These are phyloP conservation scores for Selenia dentaria DNA, from an alignment of 2,888 invertebrate genomes.

Conservation along the genomic window DNA sequence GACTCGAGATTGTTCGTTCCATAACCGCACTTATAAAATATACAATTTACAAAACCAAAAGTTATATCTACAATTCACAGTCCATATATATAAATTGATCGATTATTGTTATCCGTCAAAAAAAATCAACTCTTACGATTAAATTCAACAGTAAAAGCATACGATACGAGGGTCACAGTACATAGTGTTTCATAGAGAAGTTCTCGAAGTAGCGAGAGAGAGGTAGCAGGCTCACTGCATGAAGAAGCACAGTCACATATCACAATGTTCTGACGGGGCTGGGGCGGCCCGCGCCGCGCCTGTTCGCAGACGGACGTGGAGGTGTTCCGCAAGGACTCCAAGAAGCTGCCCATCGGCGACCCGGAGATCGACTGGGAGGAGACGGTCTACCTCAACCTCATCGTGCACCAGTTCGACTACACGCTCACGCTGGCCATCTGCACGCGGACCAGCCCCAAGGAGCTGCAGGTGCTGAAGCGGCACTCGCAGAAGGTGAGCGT, in stretches of 20 bases:
- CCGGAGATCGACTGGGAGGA: conserved; percentile 99
- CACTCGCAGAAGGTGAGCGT: conserved; percentile 91
- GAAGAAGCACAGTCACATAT: conserved; percentile 6
- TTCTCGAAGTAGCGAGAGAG: conserved; percentile 17
- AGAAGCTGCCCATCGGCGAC: conserved; percentile 98
- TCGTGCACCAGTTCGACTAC: conserved; percentile 99
- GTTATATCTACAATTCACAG: conserved; percentile 58
- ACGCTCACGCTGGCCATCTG: conserved; percentile 98
- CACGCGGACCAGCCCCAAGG: conserved; percentile 98
- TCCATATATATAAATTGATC: conserved; percentile 43
- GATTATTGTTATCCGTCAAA: conserved; percentile 62
- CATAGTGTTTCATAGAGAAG: conserved; percentile 13
- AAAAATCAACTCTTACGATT: conserved; percentile 56
- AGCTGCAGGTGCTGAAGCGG: conserved; percentile 96
- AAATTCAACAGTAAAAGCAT: conserved; percentile 71
- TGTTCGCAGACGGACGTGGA: conserved; percentile 94
- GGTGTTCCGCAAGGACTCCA: conserved; percentile 98
- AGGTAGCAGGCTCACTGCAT: conserved; percentile 20
- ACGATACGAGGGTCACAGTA: conserved; percentile 36
- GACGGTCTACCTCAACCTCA: conserved; percentile 98
- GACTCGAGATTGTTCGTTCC: conserved; percentile 63
- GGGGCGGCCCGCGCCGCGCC: conserved; percentile 27
- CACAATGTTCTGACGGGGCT: conserved; percentile 6
- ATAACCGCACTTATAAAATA: conserved; percentile 74
- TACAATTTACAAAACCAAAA: conserved; percentile 71